These are phyloP conservation scores for Perithous albicinctus DNA, from an alignment of 2,888 invertebrate genomes.

Conservation along the genomic window DNA sequence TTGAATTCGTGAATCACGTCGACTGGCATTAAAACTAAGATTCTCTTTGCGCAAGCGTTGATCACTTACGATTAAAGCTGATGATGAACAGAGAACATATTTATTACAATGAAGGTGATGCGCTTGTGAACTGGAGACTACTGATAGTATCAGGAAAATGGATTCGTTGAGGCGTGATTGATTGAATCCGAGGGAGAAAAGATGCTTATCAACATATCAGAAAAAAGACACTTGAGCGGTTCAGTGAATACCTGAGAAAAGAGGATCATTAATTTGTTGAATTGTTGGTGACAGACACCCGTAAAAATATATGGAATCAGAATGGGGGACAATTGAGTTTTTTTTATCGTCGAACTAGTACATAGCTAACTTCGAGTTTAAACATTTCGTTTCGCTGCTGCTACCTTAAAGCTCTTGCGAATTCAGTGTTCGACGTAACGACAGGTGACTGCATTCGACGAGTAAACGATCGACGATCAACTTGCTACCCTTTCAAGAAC, in stretches of 20 bases:
- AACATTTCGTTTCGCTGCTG: constrained; percentile 25
- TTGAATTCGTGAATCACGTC: constrained; percentile 70
- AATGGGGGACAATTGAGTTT: constrained; percentile 70
- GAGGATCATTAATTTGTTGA: constrained; percentile 65
- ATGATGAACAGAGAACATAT: constrained; percentile 39
- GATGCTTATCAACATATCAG: neutral
- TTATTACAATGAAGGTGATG: neutral
- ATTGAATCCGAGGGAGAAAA: neutral
- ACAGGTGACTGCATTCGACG: constrained; percentile 39
- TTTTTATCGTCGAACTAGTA: constrained; percentile 45
- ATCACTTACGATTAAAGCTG: constrained; percentile 66
- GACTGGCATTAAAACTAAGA: constrained; percentile 45
- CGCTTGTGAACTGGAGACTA: too few species aligned
- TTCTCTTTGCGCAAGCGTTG: constrained; percentile 22
- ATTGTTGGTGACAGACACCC: constrained; percentile 72
- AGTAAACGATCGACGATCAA: constrained; percentile 40
- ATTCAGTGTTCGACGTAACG: constrained; percentile 32
- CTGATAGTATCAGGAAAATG: neutral
- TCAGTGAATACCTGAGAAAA: constrained; percentile 59
- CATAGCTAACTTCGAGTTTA: constrained; percentile 46
- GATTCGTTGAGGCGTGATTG: neutral
- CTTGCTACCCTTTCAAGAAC: constrained; percentile 26
- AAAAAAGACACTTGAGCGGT: neutral
- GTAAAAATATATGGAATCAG: constrained; percentile 70
- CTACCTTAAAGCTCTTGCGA: neutral